Conservation (phyloP, 2,888 invertebrate genomes). For the Xanthorhoe designata region DNA sequence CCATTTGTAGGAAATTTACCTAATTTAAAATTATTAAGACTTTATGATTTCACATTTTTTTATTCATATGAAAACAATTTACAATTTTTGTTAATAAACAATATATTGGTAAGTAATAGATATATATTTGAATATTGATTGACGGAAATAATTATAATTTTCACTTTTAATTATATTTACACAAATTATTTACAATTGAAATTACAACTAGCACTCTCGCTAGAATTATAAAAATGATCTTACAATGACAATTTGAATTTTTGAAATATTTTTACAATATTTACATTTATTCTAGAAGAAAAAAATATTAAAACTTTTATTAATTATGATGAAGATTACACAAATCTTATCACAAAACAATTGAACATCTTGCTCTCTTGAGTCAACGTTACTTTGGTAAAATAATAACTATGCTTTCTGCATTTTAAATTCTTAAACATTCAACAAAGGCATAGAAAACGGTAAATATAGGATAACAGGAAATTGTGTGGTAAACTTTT, state of each 20-base stretch:
- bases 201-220: slow-evolving; percentile 61
- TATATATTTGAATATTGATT: slow-evolving; percentile 65
- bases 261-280: slow-evolving; percentile 72
- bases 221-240: slow-evolving; percentile 62
- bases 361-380: slow-evolving; percentile 16
- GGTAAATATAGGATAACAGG: slow-evolving; percentile 32
- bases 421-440: slow-evolving; percentile 14
- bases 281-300: slow-evolving; percentile 57
- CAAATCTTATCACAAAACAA: slow-evolving; percentile 36
- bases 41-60: slow-evolving; percentile 58
- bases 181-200: slow-evolving; percentile 73
- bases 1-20: too few species aligned
- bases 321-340: slow-evolving; percentile 7
- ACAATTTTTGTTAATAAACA: slow-evolving; percentile 77
- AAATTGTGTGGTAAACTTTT: slow-evolving; percentile 36
- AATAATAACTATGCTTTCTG: slow-evolving; percentile 6
- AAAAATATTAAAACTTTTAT: slow-evolving; percentile 7
- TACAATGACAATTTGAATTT: slow-evolving; percentile 49
- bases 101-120: slow-evolving; percentile 74
- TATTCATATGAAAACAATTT: slow-evolving; percentile 82
- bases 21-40: neutral
- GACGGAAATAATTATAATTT: slow-evolving; percentile 78
- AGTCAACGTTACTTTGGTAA: neutral
- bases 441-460: slow-evolving; percentile 18
- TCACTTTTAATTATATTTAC: slow-evolving; percentile 72